These are phyloP conservation scores for Sula dactylatra DNA, from an alignment of 2,113 vertebrate species.

Conservation along the genomic window DNA sequence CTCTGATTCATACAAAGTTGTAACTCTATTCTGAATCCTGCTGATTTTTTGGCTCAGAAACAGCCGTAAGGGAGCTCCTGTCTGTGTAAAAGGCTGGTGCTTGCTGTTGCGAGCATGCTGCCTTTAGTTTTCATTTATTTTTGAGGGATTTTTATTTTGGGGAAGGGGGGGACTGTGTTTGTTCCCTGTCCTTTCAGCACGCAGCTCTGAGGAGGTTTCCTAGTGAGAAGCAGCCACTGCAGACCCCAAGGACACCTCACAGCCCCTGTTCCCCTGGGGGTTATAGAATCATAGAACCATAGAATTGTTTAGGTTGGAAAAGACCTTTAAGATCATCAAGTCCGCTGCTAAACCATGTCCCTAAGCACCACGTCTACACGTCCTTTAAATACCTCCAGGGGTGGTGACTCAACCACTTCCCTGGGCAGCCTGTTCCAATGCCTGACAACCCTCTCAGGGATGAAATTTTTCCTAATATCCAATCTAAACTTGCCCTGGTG, in stretches of 20 bases:
- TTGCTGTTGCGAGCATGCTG: not conserved
- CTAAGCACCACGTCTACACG: too few relatives aligned
- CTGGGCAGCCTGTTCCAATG: too few relatives aligned
- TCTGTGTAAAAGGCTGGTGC: not conserved
- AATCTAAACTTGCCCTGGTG: too few relatives aligned
- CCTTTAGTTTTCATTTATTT: not conserved
- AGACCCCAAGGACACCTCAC: not conserved
- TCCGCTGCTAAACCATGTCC: too few relatives aligned
- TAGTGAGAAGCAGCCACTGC: not conserved
- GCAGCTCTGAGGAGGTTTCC: not conserved
- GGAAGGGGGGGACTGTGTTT: not conserved
- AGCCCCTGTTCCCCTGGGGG: fast-evolving
- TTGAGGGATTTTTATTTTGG: not conserved
- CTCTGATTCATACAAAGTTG: not conserved
- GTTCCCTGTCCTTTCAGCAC: not conserved
- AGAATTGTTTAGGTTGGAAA: too few relatives aligned
- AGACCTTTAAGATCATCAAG: too few relatives aligned
- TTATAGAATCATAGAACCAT: too few relatives aligned
- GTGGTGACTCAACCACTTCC: too few relatives aligned
- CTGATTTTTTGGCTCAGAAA: slow-evolving; percentile 9
- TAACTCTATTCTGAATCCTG: slow-evolving; percentile 18
- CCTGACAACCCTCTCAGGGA: too few relatives aligned
- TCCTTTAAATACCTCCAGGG: too few relatives aligned
- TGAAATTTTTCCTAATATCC: too few relatives aligned
- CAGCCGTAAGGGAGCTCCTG: not conserved